These are phyloP conservation scores for Drosophila nigrodunni DNA, from an alignment of 1,140 invertebrate genomes.

Conservation along the genomic window DNA sequence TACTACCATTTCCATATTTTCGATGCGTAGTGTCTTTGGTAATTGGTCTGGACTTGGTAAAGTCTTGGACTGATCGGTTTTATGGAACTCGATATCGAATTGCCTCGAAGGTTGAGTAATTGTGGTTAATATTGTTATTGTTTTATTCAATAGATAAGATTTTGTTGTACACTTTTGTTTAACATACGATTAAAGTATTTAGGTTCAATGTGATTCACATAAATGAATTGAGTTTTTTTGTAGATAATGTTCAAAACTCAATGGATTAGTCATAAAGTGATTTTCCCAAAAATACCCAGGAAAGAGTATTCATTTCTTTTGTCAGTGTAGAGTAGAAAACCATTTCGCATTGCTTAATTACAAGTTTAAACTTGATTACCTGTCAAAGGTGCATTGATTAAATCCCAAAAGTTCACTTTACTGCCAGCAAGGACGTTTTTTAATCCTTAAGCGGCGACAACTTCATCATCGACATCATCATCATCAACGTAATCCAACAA, in stretches of 20 bases:
- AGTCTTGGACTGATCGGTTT: constrained; percentile 20
- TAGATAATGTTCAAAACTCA: constrained; percentile 20
- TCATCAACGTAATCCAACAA: constrained; percentile 31
- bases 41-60: constrained; percentile 15
- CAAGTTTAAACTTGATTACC: constrained; percentile 18
- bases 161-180: constrained; percentile 20
- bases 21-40: background rate
- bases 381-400: constrained; percentile 14
- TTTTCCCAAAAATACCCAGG: background rate
- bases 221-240: constrained; percentile 12
- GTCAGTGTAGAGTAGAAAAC: no score
- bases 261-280: constrained; percentile 23
- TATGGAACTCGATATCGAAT: constrained; percentile 30
- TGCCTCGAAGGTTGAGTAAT: constrained; percentile 29
- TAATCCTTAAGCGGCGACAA: constrained; percentile 71
- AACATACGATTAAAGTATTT: constrained; percentile 37
- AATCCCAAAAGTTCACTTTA: constrained; percentile 20
- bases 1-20: constrained; percentile 14
- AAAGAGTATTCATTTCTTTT: background rate
- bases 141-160: constrained; percentile 39
- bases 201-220: constrained; percentile 26
- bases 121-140: constrained; percentile 6
- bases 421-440: constrained; percentile 40
- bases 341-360: background rate
- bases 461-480: constrained; percentile 36